Conservation (phyloP, 2,888 invertebrate species). For the Drepanosiphum platanoidis region DNA sequence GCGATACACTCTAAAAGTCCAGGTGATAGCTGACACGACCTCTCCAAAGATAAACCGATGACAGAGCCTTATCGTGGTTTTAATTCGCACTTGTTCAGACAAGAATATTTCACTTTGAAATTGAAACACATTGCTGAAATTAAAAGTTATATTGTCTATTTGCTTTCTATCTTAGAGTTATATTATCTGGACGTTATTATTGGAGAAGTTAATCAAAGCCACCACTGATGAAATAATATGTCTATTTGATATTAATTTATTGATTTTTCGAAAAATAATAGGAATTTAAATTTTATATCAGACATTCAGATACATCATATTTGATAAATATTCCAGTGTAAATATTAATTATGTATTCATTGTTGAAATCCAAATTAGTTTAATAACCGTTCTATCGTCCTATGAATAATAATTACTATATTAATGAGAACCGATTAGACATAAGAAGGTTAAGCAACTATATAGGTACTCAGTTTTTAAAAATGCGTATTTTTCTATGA, state of each 20-base stretch:
- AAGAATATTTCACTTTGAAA: neutral
- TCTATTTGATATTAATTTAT: too few species aligned
- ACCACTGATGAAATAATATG: too few species aligned
- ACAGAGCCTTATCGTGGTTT: conserved; percentile 35
- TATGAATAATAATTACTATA: conserved; percentile 1
- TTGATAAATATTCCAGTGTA: neutral
- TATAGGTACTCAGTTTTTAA: too few species aligned
- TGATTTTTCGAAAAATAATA: too few species aligned
- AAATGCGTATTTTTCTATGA: neutral
- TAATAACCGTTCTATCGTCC: conserved; percentile 8
- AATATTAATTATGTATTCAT: conserved; percentile 12
- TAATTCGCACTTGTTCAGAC: conserved; percentile 33
- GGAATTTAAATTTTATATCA: neutral
- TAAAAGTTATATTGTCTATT: neutral
- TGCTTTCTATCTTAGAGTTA: neutral
- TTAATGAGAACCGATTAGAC: neutral
- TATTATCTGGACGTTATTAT: too few species aligned
- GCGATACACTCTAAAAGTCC: conserved; percentile 37
- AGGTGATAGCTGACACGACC: conserved; percentile 57
- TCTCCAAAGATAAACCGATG: conserved; percentile 51
- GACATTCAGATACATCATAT: neutral
- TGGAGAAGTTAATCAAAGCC: too few species aligned
- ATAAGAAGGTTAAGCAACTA: conserved; percentile 11
- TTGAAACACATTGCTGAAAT: neutral
- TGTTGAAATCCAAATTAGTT: conserved; percentile 24